A percentile compares a stretch with the other conserved stretches of the same genome.
Evolutionary conservation across 2,888 invertebrate species (phyloP).

Genomic region (Biston betularia): DNA sequence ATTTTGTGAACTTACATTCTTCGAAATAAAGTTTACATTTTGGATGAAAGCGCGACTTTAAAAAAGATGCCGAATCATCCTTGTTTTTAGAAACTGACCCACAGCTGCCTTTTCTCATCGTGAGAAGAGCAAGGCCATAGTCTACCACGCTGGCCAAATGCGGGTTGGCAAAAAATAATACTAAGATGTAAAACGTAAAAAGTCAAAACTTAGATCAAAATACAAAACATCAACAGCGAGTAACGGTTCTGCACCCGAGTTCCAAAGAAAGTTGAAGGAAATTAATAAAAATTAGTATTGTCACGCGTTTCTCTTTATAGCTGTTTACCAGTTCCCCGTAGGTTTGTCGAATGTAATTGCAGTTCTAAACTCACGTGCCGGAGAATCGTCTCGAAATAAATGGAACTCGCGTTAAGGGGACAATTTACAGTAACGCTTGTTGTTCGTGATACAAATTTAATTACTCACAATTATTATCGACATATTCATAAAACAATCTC

Average conservation of each 20-base stretch:
- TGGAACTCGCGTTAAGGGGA: slow-evolving; percentile 19
- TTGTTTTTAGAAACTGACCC: no score
- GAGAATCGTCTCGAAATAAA: slow-evolving; percentile 19
- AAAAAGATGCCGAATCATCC: no score
- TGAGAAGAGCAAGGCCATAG: no score
- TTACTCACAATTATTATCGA: neutral
- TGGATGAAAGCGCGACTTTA: no score
- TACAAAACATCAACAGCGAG: neutral
- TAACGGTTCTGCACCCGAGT: neutral
- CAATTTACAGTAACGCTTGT: slow-evolving; percentile 15
- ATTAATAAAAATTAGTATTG: slow-evolving; percentile 13
- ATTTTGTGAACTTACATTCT: no score
- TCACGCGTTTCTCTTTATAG: slow-evolving; percentile 14
- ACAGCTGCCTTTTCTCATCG: no score
- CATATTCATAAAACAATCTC: no score
- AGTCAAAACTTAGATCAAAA: no score
- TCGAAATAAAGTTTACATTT: no score
- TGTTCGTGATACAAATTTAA: slow-evolving; percentile 1
- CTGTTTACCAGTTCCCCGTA: slow-evolving; percentile 13
- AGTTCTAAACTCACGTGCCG: slow-evolving; percentile 25
- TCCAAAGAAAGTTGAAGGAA: slow-evolving; percentile 30
- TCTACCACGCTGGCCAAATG: no score
- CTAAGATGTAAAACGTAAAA: no score
- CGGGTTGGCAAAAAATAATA: no score
- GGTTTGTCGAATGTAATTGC: slow-evolving; percentile 33